A percentile compares a stretch with the other conserved stretches of the same genome.
These are phyloP conservation scores for Eupithecia centaureata DNA, from an alignment of 2,888 invertebrate genomes.

Conservation along the genomic window DNA sequence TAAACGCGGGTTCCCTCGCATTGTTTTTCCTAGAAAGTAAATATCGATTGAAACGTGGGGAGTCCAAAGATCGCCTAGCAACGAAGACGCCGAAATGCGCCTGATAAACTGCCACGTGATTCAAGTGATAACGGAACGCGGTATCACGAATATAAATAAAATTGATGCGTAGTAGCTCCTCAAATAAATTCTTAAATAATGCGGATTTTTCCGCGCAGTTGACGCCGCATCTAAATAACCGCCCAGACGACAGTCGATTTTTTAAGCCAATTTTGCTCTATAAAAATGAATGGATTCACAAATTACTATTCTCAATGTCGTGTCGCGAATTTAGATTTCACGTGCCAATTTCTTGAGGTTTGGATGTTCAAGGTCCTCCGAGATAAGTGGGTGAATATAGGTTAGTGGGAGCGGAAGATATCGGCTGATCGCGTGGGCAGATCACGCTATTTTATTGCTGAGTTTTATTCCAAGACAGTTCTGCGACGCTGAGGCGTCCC, in stretches of 20 bases:
- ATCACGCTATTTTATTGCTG: conserved; percentile 44
- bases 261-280: conserved; percentile 51
- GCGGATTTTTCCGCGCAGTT: conserved; percentile 48
- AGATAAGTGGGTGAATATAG: conserved; percentile 57
- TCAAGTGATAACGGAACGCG: conserved; percentile 20
- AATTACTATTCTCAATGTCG: conserved; percentile 62
- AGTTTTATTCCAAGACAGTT: conserved; percentile 35
- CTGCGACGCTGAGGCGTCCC: conserved; percentile 19
- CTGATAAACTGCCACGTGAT: conserved; percentile 9
- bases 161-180: conserved; percentile 35
- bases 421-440: conserved; percentile 44
- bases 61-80: conserved; percentile 10
- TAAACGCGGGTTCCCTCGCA: not conserved
- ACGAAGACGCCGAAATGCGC: not conserved
- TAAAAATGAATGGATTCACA: conserved; percentile 69
- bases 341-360: conserved; percentile 62
- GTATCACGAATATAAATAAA: conserved; percentile 24
- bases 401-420: conserved; percentile 55
- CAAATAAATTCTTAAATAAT: conserved; percentile 51
- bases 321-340: conserved; percentile 54
- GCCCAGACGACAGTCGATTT: conserved; percentile 51
- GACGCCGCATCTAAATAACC: conserved; percentile 49
- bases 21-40: conserved; percentile 2
- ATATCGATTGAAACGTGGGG: not conserved
- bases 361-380: conserved; percentile 54